Conservation (phyloP, 2,888 invertebrate species). For the Vandiemenella viatica region DNA sequence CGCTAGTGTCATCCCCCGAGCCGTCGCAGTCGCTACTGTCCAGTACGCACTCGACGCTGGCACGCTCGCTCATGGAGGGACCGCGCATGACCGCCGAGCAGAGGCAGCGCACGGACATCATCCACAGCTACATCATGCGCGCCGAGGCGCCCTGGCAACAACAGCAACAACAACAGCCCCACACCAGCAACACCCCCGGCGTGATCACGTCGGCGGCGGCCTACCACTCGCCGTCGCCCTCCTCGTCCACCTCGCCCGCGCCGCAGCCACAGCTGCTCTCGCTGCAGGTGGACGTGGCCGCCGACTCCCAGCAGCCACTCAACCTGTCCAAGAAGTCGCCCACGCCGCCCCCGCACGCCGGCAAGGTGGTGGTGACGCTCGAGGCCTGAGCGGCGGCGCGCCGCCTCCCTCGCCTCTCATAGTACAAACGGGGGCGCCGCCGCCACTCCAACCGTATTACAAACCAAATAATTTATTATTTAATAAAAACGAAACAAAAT, state of each 20-base stretch:
- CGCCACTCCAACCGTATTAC: constrained; percentile 28
- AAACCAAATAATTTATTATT: constrained; percentile 35
- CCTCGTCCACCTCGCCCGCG: constrained; percentile 20
- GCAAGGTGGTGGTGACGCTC: constrained; percentile 28
- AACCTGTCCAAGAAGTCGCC: constrained; percentile 79
- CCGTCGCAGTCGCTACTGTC: constrained; percentile 41
- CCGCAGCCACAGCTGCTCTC: constrained; percentile 41
- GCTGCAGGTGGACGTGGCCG: constrained; percentile 64
- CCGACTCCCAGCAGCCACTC: constrained; percentile 66
- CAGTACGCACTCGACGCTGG: constrained; percentile 77
- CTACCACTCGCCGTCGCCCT: constrained; percentile 16
- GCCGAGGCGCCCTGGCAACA: constrained; percentile 19
- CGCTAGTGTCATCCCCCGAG: constrained; percentile 9
- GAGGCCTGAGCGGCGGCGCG: constrained; percentile 27
- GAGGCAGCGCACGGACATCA: constrained; percentile 79
- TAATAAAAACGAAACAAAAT: constrained; percentile 24
- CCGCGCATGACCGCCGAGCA: constrained; percentile 87
- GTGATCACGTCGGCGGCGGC: constrained; percentile 38
- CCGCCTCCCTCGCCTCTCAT: neutral
- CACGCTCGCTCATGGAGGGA: constrained; percentile 82
- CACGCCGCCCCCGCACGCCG: constrained; percentile 41
- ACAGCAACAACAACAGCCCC: constrained; percentile 16
- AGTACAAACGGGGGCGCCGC: constrained; percentile 1
- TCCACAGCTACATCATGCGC: constrained; percentile 82
- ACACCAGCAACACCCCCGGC: constrained; percentile 32